Evolutionary conservation across 2,113 vertebrate genomes (phyloP), one percentile per base, ranked within the genome.

Genomic region (Lophochroa leadbeateri): DNA sequence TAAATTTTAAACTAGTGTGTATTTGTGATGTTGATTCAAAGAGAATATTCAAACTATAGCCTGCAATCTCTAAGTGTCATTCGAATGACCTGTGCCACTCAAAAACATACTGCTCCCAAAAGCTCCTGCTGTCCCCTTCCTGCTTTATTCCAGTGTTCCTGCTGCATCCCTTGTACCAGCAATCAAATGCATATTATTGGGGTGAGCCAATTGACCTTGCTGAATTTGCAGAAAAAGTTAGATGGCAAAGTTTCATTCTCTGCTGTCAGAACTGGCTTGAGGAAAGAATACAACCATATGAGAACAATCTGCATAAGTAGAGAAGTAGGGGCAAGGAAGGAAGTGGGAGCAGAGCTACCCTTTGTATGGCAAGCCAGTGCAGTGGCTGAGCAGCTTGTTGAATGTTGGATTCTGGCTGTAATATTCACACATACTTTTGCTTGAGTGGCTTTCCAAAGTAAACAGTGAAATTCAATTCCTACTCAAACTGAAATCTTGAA

Each of bases 391-490:
- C 88, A 78, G 69, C 37, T 16, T 33, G 27, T 15, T 60, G 18
- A 37, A 41, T 0, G 4, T 50, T 43, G 63, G 8, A 41, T 64
- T 63, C 24, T 2, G 1, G 5, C 67, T 67, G 16, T 25, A 39
- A 23, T 14, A 11, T 16, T 87, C 50, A 28, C 47, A 1, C 0
- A 0, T 43, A 9, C 27, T 44, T 61, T 17, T 72, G 37, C 53
- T 79, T 33, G 53, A 49, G 41, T 31, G 57, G 28, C 74, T 58
- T 92, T 58, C 49, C 53, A 43, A 37, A 70, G 39, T 55, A 80
- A 88, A 64, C 55, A 57, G 19, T 63, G 80, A 10, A n/a, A 43
- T 9, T 27, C 61, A 74, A 10, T 94, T 93, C 53, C 57, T 44
- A 8, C 21, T 55, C 41, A 13, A 17, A 33, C 20, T 33, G 20